Conservation (phyloP, 1,140 invertebrate genomes). For the Maconellicoccus hirsutus region DNA sequence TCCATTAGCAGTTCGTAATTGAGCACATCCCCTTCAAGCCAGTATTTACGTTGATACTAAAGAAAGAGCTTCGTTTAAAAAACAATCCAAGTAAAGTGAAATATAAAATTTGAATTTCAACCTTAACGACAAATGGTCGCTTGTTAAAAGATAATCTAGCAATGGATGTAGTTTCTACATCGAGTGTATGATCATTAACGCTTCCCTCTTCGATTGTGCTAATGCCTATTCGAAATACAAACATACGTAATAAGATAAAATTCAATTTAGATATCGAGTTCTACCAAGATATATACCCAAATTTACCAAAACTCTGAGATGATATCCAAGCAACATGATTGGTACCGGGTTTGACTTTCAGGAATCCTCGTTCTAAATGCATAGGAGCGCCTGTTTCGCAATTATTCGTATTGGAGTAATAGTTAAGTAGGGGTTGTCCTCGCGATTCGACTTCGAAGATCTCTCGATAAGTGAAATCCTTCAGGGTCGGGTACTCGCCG, state of each 20-base stretch:
- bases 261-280: neutral
- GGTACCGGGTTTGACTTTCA: neutral
- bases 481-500: neutral
- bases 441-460: neutral
- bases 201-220: neutral
- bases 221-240: neutral
- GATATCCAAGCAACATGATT: neutral
- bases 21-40: neutral
- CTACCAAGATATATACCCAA: neutral
- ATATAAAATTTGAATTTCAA: neutral
- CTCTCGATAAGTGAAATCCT: neutral
- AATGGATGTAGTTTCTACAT: neutral
- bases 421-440: neutral
- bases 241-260: neutral
- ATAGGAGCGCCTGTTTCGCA: neutral
- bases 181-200: neutral
- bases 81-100: neutral
- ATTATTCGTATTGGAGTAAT: neutral
- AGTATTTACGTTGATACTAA: neutral
- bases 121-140: neutral
- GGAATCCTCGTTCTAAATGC: neutral
- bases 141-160: neutral
- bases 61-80: neutral
- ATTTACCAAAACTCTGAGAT: neutral
- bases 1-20: neutral